phyloP scores from a whole-genome alignment of 2,888 invertebrate species.

The Meliscaeva auricollis region DNA sequence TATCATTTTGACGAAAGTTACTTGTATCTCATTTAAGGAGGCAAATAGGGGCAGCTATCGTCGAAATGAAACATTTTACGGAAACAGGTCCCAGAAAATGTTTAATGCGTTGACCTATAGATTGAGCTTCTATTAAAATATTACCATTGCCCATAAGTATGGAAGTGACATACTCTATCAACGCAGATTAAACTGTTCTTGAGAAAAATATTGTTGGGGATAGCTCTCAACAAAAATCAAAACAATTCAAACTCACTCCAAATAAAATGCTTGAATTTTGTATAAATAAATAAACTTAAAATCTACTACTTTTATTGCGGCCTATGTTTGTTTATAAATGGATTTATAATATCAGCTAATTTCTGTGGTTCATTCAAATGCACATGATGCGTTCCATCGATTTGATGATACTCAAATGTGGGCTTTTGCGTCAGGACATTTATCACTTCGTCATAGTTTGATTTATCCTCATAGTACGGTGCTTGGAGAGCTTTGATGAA shows the following conservation, averaged over 20 bases:
- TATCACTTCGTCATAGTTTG: slow-evolving; percentile 86
- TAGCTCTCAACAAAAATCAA: background rate
- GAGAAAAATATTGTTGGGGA: too few species aligned
- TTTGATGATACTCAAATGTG: slow-evolving; percentile 86
- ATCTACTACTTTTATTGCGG: slow-evolving; percentile 39
- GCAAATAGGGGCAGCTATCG: too few species aligned
- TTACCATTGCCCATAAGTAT: too few species aligned
- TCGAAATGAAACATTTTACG: too few species aligned
- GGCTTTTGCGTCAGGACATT: slow-evolving; percentile 85
- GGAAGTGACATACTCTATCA: too few species aligned
- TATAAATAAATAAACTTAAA: slow-evolving; percentile 18
- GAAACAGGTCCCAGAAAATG: too few species aligned
- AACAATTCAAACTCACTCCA: too few species aligned
- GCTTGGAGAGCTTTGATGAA: slow-evolving; percentile 87
- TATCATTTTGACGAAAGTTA: too few species aligned
- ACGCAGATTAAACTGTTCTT: too few species aligned
- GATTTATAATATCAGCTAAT: slow-evolving; percentile 86
- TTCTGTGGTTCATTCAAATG: slow-evolving; percentile 89
- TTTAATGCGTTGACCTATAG: too few species aligned
- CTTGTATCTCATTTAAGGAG: too few species aligned
- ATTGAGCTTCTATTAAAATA: too few species aligned
- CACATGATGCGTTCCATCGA: slow-evolving; percentile 90
- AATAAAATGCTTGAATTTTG: background rate
- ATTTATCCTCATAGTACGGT: slow-evolving; percentile 85
- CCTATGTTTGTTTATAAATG: slow-evolving; percentile 85